Evolutionary conservation across 1,140 invertebrate species (phyloP), one percentile per base, ranked within the genome.

Genomic region (Anthonomus grandis): DNA sequence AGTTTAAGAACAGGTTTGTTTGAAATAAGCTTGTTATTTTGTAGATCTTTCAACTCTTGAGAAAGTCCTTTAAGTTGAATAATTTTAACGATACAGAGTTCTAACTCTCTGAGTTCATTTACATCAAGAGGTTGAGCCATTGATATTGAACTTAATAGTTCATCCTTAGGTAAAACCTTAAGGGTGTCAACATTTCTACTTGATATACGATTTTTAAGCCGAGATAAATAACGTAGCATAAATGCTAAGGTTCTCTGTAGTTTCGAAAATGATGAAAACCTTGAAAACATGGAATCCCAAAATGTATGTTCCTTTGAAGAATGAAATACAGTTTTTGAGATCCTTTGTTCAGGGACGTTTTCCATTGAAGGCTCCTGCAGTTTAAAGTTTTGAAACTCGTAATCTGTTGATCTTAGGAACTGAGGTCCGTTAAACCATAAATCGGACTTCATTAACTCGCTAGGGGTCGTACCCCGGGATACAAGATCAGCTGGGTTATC

Each of bases 401-500:
- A 23, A 25, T 49, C 54, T 25, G 60, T 46, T 19, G 4, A 13
- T 18, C 17, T 22, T 45, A 57, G 37, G 34, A 49, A 57, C 19
- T 42, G 5, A 10, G 52, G 57, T 1, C 57, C 50, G 10, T 25
- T 6, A 9, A 17, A 74, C 72, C 72, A 74, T 31, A 70, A 13
- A 3, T 60, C 31, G 19, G 39, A 34, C 9, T 63, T 51, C 12
- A 58, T 48, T 1, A 75, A 34, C 9, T 49, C 21, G 2, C 10
- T 5, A 22, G 65, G 60, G 8, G 36, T 19, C 1, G 64, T 12
- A 6, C 66, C 68, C 12, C 67, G 24, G 6, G 68, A 66, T 8
- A 62, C 60, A 8, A 64, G 44, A 44, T 71, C 69, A 5, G 68
- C 69, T 0, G 66, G 70, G 38, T 72, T 72, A 6, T 64, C 15